Conservation (phyloP, 2,888 invertebrate genomes). For the Dascillus cervinus region DNA sequence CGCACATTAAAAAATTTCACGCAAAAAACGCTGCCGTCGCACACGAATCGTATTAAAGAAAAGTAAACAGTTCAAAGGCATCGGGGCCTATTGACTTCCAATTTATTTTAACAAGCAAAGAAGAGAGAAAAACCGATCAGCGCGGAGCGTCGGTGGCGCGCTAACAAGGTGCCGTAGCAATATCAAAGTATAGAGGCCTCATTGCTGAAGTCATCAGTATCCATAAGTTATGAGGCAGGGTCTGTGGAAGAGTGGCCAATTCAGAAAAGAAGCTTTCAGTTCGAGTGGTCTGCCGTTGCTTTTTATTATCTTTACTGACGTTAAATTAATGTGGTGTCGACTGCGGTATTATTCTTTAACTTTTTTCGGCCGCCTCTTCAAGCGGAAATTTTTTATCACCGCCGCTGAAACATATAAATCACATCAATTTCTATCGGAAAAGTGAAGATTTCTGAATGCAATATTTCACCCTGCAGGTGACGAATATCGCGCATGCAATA, state of each 20-base stretch:
- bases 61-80: conserved; percentile 30
- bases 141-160: conserved; percentile 13
- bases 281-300: conserved; percentile 32
- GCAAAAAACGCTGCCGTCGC: too few species aligned
- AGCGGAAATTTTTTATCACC: conserved; percentile 30
- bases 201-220: conserved; percentile 70
- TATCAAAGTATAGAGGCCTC: conserved; percentile 41
- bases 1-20: too few species aligned
- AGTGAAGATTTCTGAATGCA: too few species aligned
- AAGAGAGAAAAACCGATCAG: conserved; percentile 17
- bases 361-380: conserved; percentile 28
- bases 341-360: conserved; percentile 28
- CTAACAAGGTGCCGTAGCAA: conserved; percentile 37
- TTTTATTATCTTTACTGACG: conserved; percentile 37
- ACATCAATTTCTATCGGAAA: too few species aligned
- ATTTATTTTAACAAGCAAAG: conserved; percentile 42
- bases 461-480: conserved; percentile 12
- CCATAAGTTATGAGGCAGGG: conserved; percentile 62
- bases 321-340: conserved; percentile 35
- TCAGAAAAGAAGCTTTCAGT: conserved; percentile 31
- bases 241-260: conserved; percentile 34
- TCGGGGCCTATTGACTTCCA: conserved; percentile 41
- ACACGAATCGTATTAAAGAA: too few species aligned
- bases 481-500: conserved; percentile 12
- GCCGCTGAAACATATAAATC: conserved; percentile 9